Conservation (phyloP, 2,888 invertebrate species). For the Luffia ferchaultella region DNA sequence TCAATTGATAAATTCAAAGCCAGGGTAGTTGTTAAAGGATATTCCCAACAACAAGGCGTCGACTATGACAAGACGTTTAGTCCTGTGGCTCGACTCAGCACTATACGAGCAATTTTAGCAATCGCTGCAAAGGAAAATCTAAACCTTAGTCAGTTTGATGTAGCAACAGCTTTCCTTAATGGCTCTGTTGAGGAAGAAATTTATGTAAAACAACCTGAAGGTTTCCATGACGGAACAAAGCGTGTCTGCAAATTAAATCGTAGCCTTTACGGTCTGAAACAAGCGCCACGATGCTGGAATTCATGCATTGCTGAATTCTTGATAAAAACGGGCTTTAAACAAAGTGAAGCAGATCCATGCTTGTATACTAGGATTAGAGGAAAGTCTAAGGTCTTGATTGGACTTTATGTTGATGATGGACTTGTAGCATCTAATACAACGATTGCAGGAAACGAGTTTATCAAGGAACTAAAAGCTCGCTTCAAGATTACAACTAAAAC, state of each 20-base stretch:
- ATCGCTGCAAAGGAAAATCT: slow-evolving; percentile 9
- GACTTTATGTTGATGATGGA: slow-evolving; percentile 12
- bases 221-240: not conserved
- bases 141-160: not conserved
- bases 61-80: slow-evolving; percentile 13
- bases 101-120: slow-evolving; percentile 9
- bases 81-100: slow-evolving; percentile 9
- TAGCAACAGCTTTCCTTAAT: slow-evolving; percentile 6
- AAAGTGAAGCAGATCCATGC: slow-evolving; percentile 10
- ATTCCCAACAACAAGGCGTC: slow-evolving; percentile 9
- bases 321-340: slow-evolving; percentile 4
- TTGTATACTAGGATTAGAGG: slow-evolving; percentile 6
- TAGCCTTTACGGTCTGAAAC: slow-evolving; percentile 11
- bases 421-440: slow-evolving; percentile 1
- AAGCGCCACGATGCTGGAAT: slow-evolving; percentile 9
- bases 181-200: slow-evolving; percentile 8
- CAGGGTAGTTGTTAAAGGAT: slow-evolving; percentile 12
- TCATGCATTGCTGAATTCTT: slow-evolving; percentile 4
- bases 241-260: slow-evolving; percentile 7
- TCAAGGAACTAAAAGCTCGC: not conserved
- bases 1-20: slow-evolving; percentile 15
- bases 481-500: not conserved
- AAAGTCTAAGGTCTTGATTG: slow-evolving; percentile 6
- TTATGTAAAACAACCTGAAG: slow-evolving; percentile 8
- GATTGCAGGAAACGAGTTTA: not conserved